phyloP scores from a whole-genome alignment of 35 echinoderm and acorn worm genomes.

The Heliocidaris erythrogramma region DNA sequence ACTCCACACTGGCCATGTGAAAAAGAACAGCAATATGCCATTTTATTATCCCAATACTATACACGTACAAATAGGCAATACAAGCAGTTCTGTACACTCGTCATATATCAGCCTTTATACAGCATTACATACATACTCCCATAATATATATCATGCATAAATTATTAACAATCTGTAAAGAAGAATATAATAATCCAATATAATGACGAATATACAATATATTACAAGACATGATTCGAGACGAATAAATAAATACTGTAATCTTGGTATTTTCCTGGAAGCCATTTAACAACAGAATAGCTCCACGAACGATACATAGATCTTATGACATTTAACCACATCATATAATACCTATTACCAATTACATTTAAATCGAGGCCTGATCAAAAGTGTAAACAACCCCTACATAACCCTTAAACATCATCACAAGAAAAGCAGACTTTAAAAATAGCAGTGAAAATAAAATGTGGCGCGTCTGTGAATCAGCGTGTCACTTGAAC shows the following conservation, averaged over 20 bases:
- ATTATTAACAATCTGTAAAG: conserved; percentile 12
- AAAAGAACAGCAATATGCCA: conserved; percentile 24
- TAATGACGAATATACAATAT: not conserved
- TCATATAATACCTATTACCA: not conserved
- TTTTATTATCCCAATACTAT: conserved; percentile 54
- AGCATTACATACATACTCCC: conserved; percentile 1
- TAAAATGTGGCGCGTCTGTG: too few species aligned
- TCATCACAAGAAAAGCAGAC: too few species aligned
- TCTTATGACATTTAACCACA: not conserved
- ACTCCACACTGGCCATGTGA: not conserved
- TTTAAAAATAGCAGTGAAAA: too few species aligned
- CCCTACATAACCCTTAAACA: not conserved
- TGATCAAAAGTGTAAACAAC: not conserved
- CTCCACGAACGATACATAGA: not conserved
- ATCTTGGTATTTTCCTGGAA: not conserved
- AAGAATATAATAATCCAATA: conserved; percentile 4
- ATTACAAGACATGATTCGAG: not conserved
- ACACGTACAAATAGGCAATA: conserved; percentile 54
- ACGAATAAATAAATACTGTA: conserved; percentile 40
- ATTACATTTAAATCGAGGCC: not conserved
- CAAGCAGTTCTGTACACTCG: conserved; percentile 28
- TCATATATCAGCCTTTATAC: conserved; percentile 37
- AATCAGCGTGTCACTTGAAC: too few species aligned
- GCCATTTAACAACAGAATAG: not conserved
- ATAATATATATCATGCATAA: not conserved